phyloP scores from a whole-genome alignment of 2,797 vertebrate species.

The Malurus leucopterus region DNA sequence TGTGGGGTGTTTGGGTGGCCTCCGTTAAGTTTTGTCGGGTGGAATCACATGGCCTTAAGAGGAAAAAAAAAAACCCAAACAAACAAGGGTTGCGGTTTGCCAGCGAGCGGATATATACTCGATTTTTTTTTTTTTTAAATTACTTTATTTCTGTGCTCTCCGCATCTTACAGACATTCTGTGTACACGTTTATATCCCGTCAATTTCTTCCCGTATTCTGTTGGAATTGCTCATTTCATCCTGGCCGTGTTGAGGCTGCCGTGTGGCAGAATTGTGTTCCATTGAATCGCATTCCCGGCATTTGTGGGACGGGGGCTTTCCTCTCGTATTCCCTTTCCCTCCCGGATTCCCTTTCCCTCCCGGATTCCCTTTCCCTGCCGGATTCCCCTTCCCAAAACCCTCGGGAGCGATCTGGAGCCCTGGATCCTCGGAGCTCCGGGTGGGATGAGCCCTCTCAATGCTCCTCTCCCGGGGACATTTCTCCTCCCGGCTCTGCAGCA shows the following conservation, averaged over 20 bases:
- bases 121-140: fast-evolving
- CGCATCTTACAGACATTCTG: fast-evolving
- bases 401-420: fast-evolving
- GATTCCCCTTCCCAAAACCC: fast-evolving
- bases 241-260: fast-evolving
- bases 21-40: background rate
- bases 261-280: fast-evolving
- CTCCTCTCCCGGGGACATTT: background rate
- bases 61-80: background rate
- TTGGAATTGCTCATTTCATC: fast-evolving
- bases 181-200: background rate
- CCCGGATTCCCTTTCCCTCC: background rate
- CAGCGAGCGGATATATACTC: fast-evolving
- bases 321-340: background rate
- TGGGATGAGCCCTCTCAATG: fast-evolving
- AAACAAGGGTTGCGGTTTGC: background rate
- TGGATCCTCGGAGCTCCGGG: fast-evolving
- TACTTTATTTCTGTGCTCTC: background rate
- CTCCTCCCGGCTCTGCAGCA: background rate
- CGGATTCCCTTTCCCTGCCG: fast-evolving
- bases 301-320: background rate
- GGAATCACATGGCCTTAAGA: background rate
- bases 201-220: fast-evolving
- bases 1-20: background rate
- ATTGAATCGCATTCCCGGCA: fast-evolving